These are phyloP conservation scores for Agrochola lychnidis DNA, from an alignment of 2,888 invertebrate genomes.

Conservation along the genomic window DNA sequence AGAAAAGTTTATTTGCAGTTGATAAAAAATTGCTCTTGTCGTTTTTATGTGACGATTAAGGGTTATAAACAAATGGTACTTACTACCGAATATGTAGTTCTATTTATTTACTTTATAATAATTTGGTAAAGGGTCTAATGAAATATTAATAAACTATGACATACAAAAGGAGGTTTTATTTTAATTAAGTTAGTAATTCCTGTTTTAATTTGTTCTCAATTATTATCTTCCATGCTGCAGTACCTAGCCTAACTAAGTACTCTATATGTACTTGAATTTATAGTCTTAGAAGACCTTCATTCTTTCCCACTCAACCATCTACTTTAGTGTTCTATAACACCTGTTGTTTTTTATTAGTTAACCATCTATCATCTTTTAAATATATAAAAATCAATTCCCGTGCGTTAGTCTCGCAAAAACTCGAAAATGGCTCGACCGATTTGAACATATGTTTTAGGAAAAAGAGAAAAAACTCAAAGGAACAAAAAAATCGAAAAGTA, in stretches of 20 bases:
- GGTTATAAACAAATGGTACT: slow-evolving; percentile 86
- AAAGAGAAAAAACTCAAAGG: too few relatives aligned
- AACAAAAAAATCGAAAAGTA: too few relatives aligned
- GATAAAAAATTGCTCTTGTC: slow-evolving; percentile 78
- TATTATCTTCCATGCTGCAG: not conserved
- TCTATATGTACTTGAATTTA: not conserved
- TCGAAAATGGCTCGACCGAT: too few relatives aligned
- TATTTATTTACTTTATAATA: slow-evolving; percentile 90
- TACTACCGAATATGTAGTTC: slow-evolving; percentile 89
- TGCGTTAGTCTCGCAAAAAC: too few relatives aligned
- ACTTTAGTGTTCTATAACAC: not conserved
- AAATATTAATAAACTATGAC: slow-evolving; percentile 90
- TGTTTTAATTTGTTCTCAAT: not conserved
- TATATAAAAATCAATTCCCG: too few relatives aligned
- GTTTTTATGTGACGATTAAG: slow-evolving; percentile 80
- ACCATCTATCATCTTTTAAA: not conserved
- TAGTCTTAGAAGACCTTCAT: not conserved
- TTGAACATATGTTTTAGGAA: too few relatives aligned
- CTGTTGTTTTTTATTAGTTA: not conserved
- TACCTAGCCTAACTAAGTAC: not conserved
- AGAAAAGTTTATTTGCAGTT: slow-evolving; percentile 86
- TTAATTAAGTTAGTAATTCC: slow-evolving; percentile 16
- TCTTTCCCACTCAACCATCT: not conserved
- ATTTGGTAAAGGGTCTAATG: slow-evolving; percentile 91
- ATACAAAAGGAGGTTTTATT: slow-evolving; percentile 74